Evolutionary conservation across 1,140 invertebrate species (phyloP).

Genomic region (Pemphigus obesinymphae): DNA sequence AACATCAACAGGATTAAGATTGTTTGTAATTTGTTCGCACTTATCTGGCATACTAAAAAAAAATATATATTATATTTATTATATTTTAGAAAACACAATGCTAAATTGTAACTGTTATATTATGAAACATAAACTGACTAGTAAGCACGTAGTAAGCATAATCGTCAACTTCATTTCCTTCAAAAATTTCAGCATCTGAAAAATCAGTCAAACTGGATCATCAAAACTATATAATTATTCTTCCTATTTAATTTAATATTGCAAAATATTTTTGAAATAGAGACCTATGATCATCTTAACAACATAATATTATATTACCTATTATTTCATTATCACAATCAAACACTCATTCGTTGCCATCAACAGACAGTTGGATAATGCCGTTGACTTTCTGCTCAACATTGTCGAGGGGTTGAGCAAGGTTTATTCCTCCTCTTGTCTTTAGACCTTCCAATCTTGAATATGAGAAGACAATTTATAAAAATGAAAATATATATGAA

Average conservation of each 20-base stretch:
- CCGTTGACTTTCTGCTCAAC: neutral
- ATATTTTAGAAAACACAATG: no score
- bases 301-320: neutral
- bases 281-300: neutral
- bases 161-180: no score
- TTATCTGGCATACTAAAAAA: neutral
- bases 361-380: neutral
- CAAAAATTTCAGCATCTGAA: no score
- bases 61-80: no score
- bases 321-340: neutral
- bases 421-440: neutral
- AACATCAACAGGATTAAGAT: neutral
- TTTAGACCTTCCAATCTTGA: neutral
- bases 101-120: no score
- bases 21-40: neutral
- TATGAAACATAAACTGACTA: no score
- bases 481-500: neutral
- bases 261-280: neutral
- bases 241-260: no score
- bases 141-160: no score
- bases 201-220: no score
- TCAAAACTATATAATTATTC: no score
- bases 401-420: neutral
- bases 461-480: neutral
- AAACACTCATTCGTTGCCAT: neutral